Evolutionary conservation across 1,140 invertebrate species (phyloP), one percentile per base, ranked within the genome.

Genomic region (Thereuonema tuberculata): DNA sequence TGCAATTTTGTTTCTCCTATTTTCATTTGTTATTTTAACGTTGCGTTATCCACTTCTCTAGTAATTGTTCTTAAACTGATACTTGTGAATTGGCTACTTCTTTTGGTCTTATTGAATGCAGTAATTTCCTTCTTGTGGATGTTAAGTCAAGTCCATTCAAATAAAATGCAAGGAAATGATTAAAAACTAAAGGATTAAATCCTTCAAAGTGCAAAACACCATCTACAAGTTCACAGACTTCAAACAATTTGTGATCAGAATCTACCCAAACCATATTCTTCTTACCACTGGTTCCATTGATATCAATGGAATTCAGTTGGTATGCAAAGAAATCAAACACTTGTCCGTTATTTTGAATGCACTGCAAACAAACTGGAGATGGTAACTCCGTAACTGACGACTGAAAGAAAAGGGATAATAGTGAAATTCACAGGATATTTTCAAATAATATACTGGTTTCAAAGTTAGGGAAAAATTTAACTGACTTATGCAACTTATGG

Each of bases 181-280:
- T 81, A 67, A 92, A 85, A 12, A 89, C 83, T 65, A 84, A 79
- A 37, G 78, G 78, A 71, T 92, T 88, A 64, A 88, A 92, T 29
- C 82, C 82, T 56, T 80, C 74, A 56, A 89, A 72, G 28, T 74
- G 69, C 5, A 86, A 86, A 66, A 69, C 80, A 5, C 80, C 85
- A 29, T 72, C 64, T 58, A 78, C 69, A 68, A 86, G 85, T 24
- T 71, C 62, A 64, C 84, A 85, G 46, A 76, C 77, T 3, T 81
- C 69, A 69, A 83, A 93, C n/a, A 93, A 65, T 62, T 80, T 69
- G 46, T 85, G 72, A 62, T 76, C 74, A 23, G 80, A 78, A 49
- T 80, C 78, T 59, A 81, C 77, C 78, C 86, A 93, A 79, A 84
- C 87, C 63, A 86, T 78, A 73, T 94, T 93, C 68, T 83, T 88